Evolutionary conservation across 1,140 invertebrate species (phyloP).

Genomic region (Drosophila ogumai): DNA sequence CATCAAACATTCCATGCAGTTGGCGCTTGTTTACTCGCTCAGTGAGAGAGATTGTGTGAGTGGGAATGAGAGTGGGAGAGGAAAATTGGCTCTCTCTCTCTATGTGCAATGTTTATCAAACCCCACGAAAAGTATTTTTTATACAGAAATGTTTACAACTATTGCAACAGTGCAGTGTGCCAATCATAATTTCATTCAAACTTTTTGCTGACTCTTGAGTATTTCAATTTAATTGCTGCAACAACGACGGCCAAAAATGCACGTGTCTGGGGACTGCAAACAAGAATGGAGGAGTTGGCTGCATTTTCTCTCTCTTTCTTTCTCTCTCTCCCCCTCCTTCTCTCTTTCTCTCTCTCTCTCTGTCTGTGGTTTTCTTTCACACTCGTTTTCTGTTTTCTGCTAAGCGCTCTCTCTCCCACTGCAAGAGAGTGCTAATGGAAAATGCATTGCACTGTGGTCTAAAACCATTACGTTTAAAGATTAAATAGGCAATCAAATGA

Average conservation of each 20-base stretch:
- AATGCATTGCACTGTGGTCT: constrained; percentile 64
- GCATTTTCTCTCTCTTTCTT: constrained; percentile 26
- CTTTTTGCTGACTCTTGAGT: constrained; percentile 45
- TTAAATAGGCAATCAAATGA: constrained; percentile 20
- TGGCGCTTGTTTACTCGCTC: constrained; percentile 68
- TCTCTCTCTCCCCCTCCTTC: constrained; percentile 10
- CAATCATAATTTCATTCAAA: constrained; percentile 56
- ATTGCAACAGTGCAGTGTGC: constrained; percentile 32
- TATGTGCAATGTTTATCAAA: constrained; percentile 54
- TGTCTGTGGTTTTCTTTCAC: constrained; percentile 31
- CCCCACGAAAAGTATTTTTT: constrained; percentile 33
- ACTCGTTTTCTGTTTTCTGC: constrained; percentile 8
- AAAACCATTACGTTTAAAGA: constrained; percentile 25
- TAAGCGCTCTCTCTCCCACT: constrained; percentile 1
- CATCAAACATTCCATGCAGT: constrained; percentile 50
- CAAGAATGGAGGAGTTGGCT: constrained; percentile 35
- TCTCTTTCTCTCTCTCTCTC: constrained; percentile 12
- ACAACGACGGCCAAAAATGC: constrained; percentile 52
- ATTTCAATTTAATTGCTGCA: constrained; percentile 19
- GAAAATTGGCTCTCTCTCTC: constrained; percentile 18
- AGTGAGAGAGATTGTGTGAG: constrained; percentile 1
- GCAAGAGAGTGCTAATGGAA: constrained; percentile 16
- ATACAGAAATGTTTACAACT: constrained; percentile 20
- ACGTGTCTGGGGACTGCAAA: constrained; percentile 55
- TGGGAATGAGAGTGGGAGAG: constrained; percentile 25